phyloP scores from a whole-genome alignment of 2,797 vertebrate species.

The Aotus griseimembra region DNA sequence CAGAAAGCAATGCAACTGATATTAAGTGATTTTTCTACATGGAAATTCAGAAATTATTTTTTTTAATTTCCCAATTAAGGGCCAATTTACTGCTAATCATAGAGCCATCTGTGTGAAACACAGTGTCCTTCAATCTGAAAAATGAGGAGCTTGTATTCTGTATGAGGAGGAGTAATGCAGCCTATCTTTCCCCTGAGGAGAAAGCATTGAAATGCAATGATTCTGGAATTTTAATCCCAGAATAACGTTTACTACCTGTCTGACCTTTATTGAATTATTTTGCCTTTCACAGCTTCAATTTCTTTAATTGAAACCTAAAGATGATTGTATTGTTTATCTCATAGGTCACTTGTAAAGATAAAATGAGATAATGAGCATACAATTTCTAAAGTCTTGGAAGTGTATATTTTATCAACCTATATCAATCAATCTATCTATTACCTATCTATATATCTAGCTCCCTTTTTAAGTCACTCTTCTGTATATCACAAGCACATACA shows the following conservation, averaged over 20 bases:
- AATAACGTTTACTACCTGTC: not conserved
- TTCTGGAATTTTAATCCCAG: not conserved
- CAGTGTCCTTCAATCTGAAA: constrained; percentile 28
- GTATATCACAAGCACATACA: not conserved
- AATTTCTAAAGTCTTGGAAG: not conserved
- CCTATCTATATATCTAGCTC: too few relatives aligned
- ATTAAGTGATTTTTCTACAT: constrained; percentile 67
- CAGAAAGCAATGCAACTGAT: constrained; percentile 51
- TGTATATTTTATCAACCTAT: not conserved
- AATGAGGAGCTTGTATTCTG: not conserved
- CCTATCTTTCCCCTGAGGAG: not conserved
- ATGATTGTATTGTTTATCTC: not conserved
- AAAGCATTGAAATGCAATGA: not conserved
- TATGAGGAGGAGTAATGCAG: not conserved
- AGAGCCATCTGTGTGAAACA: constrained; percentile 57
- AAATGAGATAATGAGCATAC: not conserved
- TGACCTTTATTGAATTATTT: not conserved
- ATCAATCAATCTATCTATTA: not conserved
- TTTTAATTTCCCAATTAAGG: constrained; percentile 64
- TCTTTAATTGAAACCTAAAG: not conserved
- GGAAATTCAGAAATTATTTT: constrained; percentile 48
- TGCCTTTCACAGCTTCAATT: not conserved
- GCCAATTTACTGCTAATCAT: constrained; percentile 64
- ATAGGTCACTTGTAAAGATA: not conserved
- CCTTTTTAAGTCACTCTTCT: not conserved